A percentile compares a stretch with the other conserved stretches of the same genome.
phyloP scores from a whole-genome alignment of 2,113 vertebrate genomes.

The Chinchilla lanigera region DNA sequence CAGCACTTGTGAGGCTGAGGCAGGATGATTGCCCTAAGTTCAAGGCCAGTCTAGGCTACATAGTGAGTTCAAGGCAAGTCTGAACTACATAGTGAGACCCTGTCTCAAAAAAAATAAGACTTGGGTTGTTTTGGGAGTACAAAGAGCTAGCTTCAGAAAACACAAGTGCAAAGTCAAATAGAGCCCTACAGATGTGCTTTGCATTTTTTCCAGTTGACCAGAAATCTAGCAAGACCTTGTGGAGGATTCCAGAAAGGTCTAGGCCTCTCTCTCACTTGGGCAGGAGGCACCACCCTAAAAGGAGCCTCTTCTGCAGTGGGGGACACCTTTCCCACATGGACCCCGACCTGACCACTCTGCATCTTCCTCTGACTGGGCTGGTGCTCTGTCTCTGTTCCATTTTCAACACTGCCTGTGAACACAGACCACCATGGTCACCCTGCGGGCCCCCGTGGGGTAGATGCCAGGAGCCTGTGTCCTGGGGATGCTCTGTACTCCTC shows the following conservation, averaged over 20 bases:
- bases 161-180: not conserved
- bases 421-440: not conserved
- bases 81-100: not conserved
- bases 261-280: not conserved
- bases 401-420: not conserved
- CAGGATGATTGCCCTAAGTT: not conserved
- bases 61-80: not conserved
- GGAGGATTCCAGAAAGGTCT: not conserved
- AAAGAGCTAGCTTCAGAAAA: not conserved
- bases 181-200: rapidly evolving
- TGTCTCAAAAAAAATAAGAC: not conserved
- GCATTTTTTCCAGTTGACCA: not conserved
- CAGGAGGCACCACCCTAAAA: not conserved
- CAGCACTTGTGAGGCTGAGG: not conserved
- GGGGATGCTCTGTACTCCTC: not conserved
- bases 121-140: not conserved
- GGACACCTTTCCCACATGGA: not conserved
- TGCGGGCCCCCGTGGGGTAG: not conserved
- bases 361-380: rapidly evolving
- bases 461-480: not conserved
- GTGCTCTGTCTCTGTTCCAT: too few relatives aligned
- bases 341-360: rapidly evolving
- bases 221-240: not conserved
- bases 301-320: not conserved
- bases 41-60: not conserved